A percentile compares a stretch with the other conserved stretches of the same genome.
These are phyloP conservation scores for Zaprionus lineosus DNA, from an alignment of 2,888 invertebrate species.

Conservation along the genomic window DNA sequence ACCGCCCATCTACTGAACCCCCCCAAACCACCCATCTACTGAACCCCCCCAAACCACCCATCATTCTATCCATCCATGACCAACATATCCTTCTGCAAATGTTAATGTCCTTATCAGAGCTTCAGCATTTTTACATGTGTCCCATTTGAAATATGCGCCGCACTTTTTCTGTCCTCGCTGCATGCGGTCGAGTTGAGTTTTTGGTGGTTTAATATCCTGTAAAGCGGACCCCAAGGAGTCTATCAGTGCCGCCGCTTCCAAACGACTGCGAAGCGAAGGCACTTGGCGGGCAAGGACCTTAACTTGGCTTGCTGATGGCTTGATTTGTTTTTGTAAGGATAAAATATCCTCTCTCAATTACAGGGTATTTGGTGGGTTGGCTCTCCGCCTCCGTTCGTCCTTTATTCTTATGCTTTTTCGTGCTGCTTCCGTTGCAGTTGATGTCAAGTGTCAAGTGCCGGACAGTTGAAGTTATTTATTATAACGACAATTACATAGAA, in stretches of 20 bases:
- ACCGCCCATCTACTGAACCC: too few relatives aligned
- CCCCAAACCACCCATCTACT: too few relatives aligned
- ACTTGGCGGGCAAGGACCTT: too few relatives aligned
- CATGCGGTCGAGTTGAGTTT: constrained; percentile 62
- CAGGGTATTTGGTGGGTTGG: constrained; percentile 31
- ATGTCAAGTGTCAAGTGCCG: constrained; percentile 80
- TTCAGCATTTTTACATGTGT: constrained; percentile 76
- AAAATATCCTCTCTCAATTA: neutral
- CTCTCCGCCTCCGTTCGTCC: constrained; percentile 6
- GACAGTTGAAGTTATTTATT: constrained; percentile 81
- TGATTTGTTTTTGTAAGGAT: neutral
- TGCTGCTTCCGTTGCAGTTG: constrained; percentile 73
- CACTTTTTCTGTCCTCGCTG: constrained; percentile 74
- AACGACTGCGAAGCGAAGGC: too few relatives aligned
- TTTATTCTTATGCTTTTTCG: constrained; percentile 38
- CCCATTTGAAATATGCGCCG: constrained; percentile 74
- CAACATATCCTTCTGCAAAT: constrained; percentile 60
- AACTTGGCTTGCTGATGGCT: too few relatives aligned
- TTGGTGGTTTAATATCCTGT: constrained; percentile 48
- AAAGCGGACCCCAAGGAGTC: too few relatives aligned
- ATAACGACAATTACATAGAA: constrained; percentile 75
- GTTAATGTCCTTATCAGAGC: constrained; percentile 78
- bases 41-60: too few relatives aligned
- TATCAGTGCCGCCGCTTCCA: too few relatives aligned
- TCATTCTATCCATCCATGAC: neutral